A percentile compares a stretch with the other conserved stretches of the same genome.
Conservation (phyloP, 2,113 vertebrate species). For the human (Homo sapiens) region GRCh38 chrY:3517501-3518000, state of each 20-base stretch:
- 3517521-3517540: background rate
- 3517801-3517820: background rate
- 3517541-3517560: background rate
- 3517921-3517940: background rate
- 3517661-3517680: background rate
- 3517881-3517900: background rate
- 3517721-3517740: background rate
- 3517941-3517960: background rate
- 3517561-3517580: background rate
- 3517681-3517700: background rate
- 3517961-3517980: background rate
- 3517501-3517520: background rate
- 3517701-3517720: background rate
- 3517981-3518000: background rate
- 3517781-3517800: background rate
- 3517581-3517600: background rate
- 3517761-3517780: background rate
- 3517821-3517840: background rate
- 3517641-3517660: background rate
- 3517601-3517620: background rate
- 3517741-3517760: background rate
- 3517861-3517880: background rate
- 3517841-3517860: background rate
- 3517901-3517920: background rate
- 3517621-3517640: background rate